phyloP scores from a whole-genome alignment of 2,113 vertebrate species.

The Mohoua ochrocephala region DNA sequence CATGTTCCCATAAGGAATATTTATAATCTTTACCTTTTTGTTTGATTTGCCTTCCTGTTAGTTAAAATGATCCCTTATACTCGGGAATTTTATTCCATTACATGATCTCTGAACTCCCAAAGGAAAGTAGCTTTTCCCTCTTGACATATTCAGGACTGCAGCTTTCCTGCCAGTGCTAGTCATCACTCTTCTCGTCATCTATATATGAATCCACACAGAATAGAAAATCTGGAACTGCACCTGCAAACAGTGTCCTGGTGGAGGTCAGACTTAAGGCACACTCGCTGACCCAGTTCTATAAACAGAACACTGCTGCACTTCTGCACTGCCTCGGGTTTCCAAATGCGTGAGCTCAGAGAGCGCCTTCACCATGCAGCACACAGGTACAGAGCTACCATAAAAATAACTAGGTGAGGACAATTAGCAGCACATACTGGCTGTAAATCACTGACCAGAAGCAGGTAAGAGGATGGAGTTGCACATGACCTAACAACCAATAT shows the following conservation, averaged over 20 bases:
- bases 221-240: neutral
- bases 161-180: neutral
- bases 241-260: neutral
- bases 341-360: neutral
- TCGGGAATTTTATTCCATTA: neutral
- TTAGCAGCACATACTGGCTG: neutral
- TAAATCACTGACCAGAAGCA: neutral
- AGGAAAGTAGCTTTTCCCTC: neutral
- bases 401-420: neutral
- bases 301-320: neutral
- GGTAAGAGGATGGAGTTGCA: neutral
- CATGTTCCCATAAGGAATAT: neutral
- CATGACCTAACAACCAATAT: neutral
- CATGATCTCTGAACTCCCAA: neutral
- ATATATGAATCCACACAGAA: neutral
- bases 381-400: neutral
- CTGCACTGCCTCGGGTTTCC: neutral
- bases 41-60: neutral
- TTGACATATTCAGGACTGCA: neutral
- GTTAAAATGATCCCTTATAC: neutral
- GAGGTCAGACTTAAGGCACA: neutral
- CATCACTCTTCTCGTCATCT: neutral
- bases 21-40: neutral
- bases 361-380: neutral
- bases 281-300: conserved; percentile 25